phyloP scores from a whole-genome alignment of 2,888 invertebrate species.

The Rhyacophila evoluta region DNA sequence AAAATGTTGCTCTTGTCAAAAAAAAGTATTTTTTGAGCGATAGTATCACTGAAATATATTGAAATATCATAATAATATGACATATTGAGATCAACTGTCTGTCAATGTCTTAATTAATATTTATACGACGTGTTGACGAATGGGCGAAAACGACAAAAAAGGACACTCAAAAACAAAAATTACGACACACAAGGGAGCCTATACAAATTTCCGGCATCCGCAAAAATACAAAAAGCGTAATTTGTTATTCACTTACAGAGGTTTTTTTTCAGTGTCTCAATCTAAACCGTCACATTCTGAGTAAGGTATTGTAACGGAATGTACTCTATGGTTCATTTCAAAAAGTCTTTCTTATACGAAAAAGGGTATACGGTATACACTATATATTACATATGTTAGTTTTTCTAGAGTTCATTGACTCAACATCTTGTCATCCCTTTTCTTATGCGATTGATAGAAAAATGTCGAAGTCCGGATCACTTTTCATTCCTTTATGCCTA shows the following conservation, averaged over 20 bases:
- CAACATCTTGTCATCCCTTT: background rate
- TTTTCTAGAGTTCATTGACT: background rate
- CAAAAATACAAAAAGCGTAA: background rate
- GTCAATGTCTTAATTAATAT: background rate
- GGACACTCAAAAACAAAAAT: too few relatives aligned
- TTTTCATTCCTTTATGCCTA: background rate
- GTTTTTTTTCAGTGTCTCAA: background rate
- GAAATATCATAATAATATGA: background rate
- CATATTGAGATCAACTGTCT: background rate
- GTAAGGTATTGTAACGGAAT: background rate
- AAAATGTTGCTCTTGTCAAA: background rate
- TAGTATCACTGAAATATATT: background rate
- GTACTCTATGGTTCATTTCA: background rate
- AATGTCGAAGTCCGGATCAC: background rate
- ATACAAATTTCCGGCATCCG: background rate
- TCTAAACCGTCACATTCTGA: background rate
- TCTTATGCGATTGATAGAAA: background rate
- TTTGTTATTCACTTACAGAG: background rate
- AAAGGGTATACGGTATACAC: too few relatives aligned
- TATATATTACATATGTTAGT: background rate
- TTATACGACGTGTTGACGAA: background rate
- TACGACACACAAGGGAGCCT: too few relatives aligned
- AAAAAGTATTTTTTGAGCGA: background rate
- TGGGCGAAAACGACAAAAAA: too few relatives aligned
- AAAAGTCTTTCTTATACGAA: background rate